phyloP scores from a whole-genome alignment of 2,797 vertebrate species.

The Coendou prehensilis region DNA sequence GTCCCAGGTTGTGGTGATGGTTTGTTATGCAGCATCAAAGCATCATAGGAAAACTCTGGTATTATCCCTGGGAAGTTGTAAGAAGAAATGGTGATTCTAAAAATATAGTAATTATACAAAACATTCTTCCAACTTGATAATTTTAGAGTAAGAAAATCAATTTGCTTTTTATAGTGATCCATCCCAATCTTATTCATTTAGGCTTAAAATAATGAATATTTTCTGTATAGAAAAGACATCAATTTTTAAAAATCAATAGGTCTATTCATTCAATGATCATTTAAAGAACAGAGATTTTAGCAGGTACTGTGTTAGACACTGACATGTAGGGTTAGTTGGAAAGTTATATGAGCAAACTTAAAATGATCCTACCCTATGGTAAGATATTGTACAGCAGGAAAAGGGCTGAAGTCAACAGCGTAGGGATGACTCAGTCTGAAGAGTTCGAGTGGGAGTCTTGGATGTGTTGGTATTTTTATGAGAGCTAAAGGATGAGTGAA shows the following conservation, averaged over 20 bases:
- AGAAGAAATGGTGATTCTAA: constrained; percentile 4
- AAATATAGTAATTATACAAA: not conserved
- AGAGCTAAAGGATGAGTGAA: not conserved
- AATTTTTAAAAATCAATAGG: not conserved
- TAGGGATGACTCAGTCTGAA: not conserved
- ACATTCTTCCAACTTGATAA: not conserved
- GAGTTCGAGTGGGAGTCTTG: not conserved
- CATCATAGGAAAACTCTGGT: not conserved
- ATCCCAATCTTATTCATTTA: not conserved
- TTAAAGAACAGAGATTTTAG: not conserved
- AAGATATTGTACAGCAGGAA: not conserved
- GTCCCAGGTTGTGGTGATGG: not conserved
- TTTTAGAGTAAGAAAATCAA: not conserved
- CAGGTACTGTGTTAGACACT: not conserved
- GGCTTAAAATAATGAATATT: not conserved
- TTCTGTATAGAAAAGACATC: not conserved
- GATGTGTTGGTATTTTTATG: not conserved
- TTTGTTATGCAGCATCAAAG: not conserved
- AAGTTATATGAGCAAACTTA: not conserved
- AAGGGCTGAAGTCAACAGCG: not conserved
- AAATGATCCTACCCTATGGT: not conserved
- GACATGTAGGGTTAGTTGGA: not conserved
- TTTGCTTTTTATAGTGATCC: not conserved
- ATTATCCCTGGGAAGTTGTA: rapidly evolving
- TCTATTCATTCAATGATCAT: not conserved